Evolutionary conservation across 2,797 vertebrate genomes (phyloP).

Genomic region (Coregonus suidteri): DNA sequence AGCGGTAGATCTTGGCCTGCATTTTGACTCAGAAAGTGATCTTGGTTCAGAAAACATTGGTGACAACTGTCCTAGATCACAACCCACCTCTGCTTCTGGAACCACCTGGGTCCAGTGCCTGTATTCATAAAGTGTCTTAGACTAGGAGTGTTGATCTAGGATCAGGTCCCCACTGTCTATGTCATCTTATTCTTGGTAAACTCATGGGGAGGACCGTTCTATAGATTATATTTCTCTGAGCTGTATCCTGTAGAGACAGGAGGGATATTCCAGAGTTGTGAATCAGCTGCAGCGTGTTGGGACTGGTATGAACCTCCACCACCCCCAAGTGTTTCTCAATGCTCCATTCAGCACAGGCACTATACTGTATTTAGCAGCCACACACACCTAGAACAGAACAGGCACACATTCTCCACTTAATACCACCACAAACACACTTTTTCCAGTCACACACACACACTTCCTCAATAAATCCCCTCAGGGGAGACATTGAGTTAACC

Average conservation of each 20-base stretch:
- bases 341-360: constrained; percentile 20
- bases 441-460: neutral
- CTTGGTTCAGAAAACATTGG: too few relatives aligned
- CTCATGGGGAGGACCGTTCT: neutral
- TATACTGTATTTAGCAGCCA: neutral
- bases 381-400: neutral
- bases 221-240: neutral
- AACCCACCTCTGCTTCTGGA: neutral
- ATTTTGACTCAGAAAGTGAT: too few relatives aligned
- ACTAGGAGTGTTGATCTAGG: too few relatives aligned
- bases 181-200: too few relatives aligned
- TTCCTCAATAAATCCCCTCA: neutral
- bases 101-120: neutral
- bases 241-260: constrained; percentile 34
- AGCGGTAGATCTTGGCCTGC: too few relatives aligned
- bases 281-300: constrained; percentile 62
- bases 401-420: neutral
- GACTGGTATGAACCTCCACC: constrained; percentile 60
- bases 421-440: neutral
- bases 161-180: too few relatives aligned
- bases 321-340: constrained; percentile 57
- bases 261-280: constrained; percentile 52
- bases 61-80: neutral
- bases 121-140: too few relatives aligned
- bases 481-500: constrained; percentile 16